Conservation (phyloP, 2,113 vertebrate species). For the Arvicanthis niloticus region DNA sequence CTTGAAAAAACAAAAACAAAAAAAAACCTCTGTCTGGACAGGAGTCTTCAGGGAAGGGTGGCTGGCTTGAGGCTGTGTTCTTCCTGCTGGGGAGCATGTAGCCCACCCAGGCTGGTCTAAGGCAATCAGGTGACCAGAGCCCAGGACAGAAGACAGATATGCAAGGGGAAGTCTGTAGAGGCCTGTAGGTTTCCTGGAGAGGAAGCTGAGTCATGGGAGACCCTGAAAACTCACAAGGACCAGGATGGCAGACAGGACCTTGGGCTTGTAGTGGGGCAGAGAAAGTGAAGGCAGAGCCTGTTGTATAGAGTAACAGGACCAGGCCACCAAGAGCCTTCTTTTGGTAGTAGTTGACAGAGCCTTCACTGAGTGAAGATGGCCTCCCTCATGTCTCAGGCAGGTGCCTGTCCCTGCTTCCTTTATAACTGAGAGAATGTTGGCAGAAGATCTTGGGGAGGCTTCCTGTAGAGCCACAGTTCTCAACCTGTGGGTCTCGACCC, state of each 20-base stretch:
- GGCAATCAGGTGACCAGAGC: neutral
- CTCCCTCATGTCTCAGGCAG: neutral
- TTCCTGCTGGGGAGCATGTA: neutral
- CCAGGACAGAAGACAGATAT: neutral
- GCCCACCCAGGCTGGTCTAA: no score
- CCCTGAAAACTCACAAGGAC: neutral
- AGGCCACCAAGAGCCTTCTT: neutral
- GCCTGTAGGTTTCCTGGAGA: neutral
- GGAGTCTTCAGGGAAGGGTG: neutral
- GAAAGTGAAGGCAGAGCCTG: neutral
- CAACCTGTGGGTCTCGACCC: neutral
- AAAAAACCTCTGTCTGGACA: neutral
- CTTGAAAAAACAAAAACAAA: no score
- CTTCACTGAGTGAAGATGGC: neutral
- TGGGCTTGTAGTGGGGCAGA: neutral
- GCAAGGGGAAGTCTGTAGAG: neutral
- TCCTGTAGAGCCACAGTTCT: neutral
- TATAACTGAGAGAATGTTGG: neutral
- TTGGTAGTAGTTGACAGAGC: neutral
- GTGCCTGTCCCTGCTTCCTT: neutral
- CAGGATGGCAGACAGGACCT: neutral
- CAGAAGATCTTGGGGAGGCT: neutral
- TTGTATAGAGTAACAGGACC: neutral
- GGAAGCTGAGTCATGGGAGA: neutral
- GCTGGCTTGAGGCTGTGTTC: neutral